Conservation (phyloP, 37 sponge, comb jelly and placozoan species). For the Tethya wilhelma region DNA sequence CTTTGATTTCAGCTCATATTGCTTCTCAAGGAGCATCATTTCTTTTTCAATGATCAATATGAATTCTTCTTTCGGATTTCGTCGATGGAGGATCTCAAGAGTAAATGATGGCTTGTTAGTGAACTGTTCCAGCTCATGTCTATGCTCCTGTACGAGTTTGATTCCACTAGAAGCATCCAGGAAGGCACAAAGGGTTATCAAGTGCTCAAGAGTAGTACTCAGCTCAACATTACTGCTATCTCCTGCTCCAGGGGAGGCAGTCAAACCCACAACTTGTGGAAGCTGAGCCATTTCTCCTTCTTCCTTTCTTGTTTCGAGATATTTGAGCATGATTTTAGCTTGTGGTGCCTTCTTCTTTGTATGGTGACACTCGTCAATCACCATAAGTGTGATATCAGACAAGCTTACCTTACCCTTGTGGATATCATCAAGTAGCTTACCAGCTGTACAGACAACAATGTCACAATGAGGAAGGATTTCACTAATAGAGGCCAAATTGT, state of each 20-base stretch:
- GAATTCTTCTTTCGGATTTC: conserved; percentile 34
- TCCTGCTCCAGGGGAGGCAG: conserved; percentile 83
- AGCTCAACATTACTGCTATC: conserved; percentile 9
- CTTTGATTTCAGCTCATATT: background rate
- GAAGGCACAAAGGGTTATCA: conserved; percentile 60
- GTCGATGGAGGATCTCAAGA: background rate
- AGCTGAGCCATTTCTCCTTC: background rate
- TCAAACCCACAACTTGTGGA: conserved; percentile 74
- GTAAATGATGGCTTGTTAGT: conserved; percentile 14
- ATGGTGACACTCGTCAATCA: conserved; percentile 94
- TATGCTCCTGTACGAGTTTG: conserved; percentile 33
- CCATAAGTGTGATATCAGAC: conserved; percentile 61
- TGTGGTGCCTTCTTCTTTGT: conserved; percentile 59
- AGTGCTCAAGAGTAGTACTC: conserved; percentile 33
- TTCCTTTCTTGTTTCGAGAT: conserved; percentile 47
- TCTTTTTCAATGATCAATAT: background rate
- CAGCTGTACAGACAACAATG: conserved; percentile 75
- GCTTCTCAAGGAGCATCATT: conserved; percentile 35
- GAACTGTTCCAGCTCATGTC: conserved; percentile 30
- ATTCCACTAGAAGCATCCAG: conserved; percentile 80
- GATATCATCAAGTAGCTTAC: conserved; percentile 50
- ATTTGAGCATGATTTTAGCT: conserved; percentile 53
- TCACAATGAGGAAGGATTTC: conserved; percentile 10
- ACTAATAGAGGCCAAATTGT: background rate
- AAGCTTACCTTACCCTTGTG: conserved; percentile 12